Evolutionary conservation across 2,888 invertebrate genomes (phyloP).

Genomic region (Xestoiulus laeticollis): DNA sequence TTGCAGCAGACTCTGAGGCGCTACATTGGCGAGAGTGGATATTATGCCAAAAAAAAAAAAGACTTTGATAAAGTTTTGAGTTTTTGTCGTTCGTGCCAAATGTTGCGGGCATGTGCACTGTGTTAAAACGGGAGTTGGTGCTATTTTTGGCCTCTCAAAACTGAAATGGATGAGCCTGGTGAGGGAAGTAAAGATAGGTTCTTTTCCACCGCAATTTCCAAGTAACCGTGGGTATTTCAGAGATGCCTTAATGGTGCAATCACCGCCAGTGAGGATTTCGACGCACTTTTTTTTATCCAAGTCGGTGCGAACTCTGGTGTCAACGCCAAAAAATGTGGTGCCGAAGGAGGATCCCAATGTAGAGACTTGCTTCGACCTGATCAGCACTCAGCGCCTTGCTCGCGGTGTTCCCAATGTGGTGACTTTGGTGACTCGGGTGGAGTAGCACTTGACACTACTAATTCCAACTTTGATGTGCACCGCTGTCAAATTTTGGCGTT

Average conservation of each 20-base stretch:
- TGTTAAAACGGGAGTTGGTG: constrained; percentile 23
- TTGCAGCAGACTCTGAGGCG: constrained; percentile 8
- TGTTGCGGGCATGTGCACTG: constrained; percentile 6
- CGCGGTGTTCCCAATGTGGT: not conserved
- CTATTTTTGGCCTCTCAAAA: constrained; percentile 30
- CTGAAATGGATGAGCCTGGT: constrained; percentile 43
- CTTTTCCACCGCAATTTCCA: not conserved
- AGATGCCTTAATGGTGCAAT: not conserved
- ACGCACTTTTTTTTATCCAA: not conserved
- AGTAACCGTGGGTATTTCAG: not conserved
- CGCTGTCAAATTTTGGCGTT: constrained; percentile 42
- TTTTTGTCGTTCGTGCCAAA: constrained; percentile 43
- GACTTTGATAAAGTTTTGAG: not conserved
- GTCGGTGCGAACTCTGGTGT: not conserved
- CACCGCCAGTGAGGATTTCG: not conserved
- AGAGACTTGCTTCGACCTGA: not conserved
- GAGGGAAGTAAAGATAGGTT: constrained; percentile 1
- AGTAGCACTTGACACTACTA: constrained; percentile 12
- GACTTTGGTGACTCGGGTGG: not conserved
- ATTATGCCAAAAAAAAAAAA: constrained; percentile 4
- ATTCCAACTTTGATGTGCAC: not conserved
- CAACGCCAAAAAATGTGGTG: not conserved
- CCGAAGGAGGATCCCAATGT: not conserved
- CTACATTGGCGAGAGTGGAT: not conserved
- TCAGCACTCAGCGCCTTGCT: not conserved